Conservation (phyloP, 2,797 vertebrate species). For the Sorex maritimensis region DNA sequence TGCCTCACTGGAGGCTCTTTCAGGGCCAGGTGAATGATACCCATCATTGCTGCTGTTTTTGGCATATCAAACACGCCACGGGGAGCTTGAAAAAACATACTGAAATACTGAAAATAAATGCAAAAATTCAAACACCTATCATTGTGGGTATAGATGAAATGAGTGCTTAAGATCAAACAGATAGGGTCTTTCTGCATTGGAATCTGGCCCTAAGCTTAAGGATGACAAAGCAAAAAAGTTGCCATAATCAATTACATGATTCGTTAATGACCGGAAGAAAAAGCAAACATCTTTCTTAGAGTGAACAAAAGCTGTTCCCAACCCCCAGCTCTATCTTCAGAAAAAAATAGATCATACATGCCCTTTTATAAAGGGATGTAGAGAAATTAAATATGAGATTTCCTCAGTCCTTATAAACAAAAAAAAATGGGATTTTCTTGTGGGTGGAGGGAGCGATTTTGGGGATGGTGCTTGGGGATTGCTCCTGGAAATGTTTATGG, state of each 20-base stretch:
- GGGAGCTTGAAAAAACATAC: no score
- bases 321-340: background rate
- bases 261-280: background rate
- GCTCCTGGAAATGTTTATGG: no score
- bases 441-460: no score
- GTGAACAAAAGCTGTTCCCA: background rate
- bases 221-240: background rate
- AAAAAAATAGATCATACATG: background rate
- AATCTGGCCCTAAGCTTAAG: background rate
- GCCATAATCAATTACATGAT: background rate
- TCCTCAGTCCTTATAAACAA: background rate
- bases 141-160: background rate
- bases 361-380: background rate
- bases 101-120: background rate
- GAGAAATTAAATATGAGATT: background rate
- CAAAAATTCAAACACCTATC: background rate
- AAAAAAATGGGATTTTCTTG: no score
- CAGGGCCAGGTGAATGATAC: no score
- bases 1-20: no score
- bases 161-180: background rate
- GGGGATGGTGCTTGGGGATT: no score
- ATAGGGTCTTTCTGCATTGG: background rate
- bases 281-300: background rate
- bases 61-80: no score
- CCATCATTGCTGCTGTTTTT: no score